Percentiles rank a stretch among this genome's conserved stretches.
Conservation (phyloP, 2,113 vertebrate species). For the Thermophis baileyi region DNA sequence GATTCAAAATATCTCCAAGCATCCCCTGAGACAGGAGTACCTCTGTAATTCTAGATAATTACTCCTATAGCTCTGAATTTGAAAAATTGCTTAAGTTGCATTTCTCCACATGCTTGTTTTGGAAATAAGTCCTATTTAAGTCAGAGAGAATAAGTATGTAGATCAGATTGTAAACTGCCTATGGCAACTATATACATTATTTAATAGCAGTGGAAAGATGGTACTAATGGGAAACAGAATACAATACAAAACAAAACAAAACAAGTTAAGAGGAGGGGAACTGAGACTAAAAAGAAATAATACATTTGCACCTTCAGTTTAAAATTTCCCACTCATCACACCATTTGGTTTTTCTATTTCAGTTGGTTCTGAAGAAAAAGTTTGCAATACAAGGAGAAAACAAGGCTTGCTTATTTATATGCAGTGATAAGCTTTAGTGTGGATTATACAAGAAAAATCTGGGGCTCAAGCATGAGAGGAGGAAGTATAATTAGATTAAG, state of each 20-base stretch:
- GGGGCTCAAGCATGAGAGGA: background rate
- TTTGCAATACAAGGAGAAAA: background rate
- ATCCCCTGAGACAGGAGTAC: background rate
- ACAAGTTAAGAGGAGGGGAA: background rate
- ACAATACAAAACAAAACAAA: slow-evolving; percentile 3
- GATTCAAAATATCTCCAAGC: background rate
- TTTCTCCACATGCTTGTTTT: background rate
- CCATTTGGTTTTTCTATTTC: background rate
- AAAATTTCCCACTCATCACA: background rate
- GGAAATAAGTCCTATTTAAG: background rate
- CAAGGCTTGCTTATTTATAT: background rate
- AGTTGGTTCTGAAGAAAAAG: background rate
- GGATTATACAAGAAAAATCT: background rate
- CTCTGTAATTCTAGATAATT: background rate
- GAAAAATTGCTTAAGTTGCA: background rate
- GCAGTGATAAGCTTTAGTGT: background rate
- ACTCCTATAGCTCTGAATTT: background rate
- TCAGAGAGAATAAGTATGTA: background rate
- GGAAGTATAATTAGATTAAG: background rate
- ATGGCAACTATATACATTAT: background rate
- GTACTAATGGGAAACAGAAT: background rate
- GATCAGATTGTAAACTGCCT: background rate
- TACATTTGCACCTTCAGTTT: background rate
- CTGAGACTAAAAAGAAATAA: background rate
- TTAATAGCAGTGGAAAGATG: background rate